Evolutionary conservation across 2,888 invertebrate species (phyloP).

Genomic region (Platycnemis pennipes): DNA sequence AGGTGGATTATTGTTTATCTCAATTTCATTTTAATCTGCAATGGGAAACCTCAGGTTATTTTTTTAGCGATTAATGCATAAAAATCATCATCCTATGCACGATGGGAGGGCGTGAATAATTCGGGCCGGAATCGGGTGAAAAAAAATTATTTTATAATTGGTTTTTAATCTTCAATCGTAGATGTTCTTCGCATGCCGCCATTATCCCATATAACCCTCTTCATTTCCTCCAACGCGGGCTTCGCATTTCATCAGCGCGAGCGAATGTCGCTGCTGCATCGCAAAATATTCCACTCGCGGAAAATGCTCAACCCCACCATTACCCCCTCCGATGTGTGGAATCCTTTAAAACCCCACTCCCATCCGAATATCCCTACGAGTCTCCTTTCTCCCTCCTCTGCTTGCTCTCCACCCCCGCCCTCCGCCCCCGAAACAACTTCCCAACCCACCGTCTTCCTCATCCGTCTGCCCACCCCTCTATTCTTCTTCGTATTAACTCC

Average conservation of each 20-base stretch:
- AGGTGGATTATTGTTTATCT: no score
- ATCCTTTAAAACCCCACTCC: constrained; percentile 43
- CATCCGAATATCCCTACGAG: neutral
- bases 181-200: neutral
- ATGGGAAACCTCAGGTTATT: no score
- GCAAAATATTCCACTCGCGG: neutral
- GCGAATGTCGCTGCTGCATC: neutral
- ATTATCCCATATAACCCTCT: neutral
- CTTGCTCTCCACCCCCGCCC: neutral
- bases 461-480: constrained; percentile 41
- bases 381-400: neutral
- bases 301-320: neutral
- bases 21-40: no score
- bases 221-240: neutral
- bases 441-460: constrained; percentile 57
- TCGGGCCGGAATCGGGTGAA: neutral
- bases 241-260: neutral
- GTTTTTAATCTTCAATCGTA: neutral
- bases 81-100: no score
- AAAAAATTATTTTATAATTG: constrained; percentile 9
- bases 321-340: neutral
- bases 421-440: constrained; percentile 30
- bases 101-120: no score
- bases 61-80: no score
- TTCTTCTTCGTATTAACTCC: constrained; percentile 51